Base-by-base conservation (phyloP, 2,797 vertebrate species). In the Semotilus atromaculatus region DNA sequence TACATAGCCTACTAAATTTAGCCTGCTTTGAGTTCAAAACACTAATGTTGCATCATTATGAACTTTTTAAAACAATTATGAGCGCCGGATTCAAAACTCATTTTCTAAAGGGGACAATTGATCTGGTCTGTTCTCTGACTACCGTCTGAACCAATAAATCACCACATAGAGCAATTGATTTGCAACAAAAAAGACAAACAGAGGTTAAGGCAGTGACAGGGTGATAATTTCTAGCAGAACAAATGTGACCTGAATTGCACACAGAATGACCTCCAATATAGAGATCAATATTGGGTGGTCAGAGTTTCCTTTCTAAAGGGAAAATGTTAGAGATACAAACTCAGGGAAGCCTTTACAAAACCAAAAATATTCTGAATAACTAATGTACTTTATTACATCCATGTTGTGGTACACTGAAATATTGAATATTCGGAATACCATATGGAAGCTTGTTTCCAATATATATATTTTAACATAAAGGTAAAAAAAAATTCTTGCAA, bases 251-350 rank as follows among this genome's bases (percentile, higher is more conserved):
- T 86, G 38, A 81, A 89, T 67, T 85, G 29, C 81, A 21, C 72
- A 79, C 51, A 84, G 71, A 62, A 82, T 40, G 58, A 70, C 34
- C 53, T 79, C 36, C 26, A 34, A 16, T 21, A 92, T 21, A 92
- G 92, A 93, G 91, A 92, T 92, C 86, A 93, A 93, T 89, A 19
- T 10, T 11, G 40, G 51, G 66, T 31, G 64, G n/a, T 62, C 78
- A 72, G 64, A 81, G 77, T 76, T 71, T 81, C 64, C 26, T 74
- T 71, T 60, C 13, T 53, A 58, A 64, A 38, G 3, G 36, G 31
- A 36, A 64, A 75, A 74, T n/a, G 23, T 48, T 11, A 60, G 11
- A 23, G 26, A 81, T 58, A 4, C 4, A 62, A 29, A 60, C 9
- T 7, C 13, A 6, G 58, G 36, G 26, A 23, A 64, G 43, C 76